These are phyloP conservation scores for Anoplopoma fimbria DNA, from an alignment of 2,113 vertebrate species.

Conservation along the genomic window DNA sequence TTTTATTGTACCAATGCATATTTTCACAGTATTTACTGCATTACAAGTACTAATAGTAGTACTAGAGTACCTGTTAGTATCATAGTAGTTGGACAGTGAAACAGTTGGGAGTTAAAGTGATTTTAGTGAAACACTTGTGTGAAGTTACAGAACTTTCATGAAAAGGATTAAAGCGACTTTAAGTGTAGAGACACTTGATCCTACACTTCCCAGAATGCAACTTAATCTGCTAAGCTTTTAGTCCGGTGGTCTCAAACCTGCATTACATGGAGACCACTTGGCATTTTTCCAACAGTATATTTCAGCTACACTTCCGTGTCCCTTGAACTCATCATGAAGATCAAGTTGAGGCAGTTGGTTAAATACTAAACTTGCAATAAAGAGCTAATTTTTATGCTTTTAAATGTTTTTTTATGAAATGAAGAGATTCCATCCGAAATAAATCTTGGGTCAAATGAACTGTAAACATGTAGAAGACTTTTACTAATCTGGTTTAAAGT, in stretches of 20 bases:
- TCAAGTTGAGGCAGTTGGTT: background rate
- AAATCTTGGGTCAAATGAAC: too few species aligned
- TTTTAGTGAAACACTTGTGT: background rate
- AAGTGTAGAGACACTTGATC: constrained; percentile 14
- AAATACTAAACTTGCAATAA: background rate
- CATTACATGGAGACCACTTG: background rate
- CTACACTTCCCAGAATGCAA: constrained; percentile 22
- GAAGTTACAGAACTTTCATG: background rate
- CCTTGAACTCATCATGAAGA: background rate
- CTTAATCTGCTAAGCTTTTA: constrained; percentile 3
- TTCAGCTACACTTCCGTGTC: background rate
- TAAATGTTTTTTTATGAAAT: background rate
- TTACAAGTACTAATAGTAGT: background rate
- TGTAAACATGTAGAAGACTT: background rate
- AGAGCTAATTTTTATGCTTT: background rate
- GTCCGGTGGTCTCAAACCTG: background rate
- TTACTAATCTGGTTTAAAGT: background rate
- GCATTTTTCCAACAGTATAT: background rate
- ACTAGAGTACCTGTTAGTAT: background rate
- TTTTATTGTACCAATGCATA: background rate
- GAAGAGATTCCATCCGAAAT: too few species aligned
- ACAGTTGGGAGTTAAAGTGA: background rate
- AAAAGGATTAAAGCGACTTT: constrained; percentile 10
- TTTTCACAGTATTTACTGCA: background rate
- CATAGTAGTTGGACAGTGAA: background rate